These are phyloP conservation scores for Sinocyclocheilus maitianheensis DNA, from an alignment of 2,113 vertebrate genomes.

Conservation along the genomic window DNA sequence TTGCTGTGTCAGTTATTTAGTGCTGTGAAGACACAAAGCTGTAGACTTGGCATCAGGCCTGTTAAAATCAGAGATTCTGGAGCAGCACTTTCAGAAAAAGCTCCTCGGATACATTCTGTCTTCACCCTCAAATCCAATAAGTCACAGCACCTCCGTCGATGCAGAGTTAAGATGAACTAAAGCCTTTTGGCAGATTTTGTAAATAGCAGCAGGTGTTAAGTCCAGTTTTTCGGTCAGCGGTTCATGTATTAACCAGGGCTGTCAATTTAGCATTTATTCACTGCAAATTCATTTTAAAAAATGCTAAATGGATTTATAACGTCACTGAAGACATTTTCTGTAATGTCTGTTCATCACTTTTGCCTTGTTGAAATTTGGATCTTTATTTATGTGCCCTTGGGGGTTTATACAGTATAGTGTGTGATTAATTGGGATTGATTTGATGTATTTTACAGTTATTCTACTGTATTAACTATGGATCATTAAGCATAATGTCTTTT, in stretches of 20 bases:
- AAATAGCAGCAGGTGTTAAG: slow-evolving; percentile 28
- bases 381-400: not conserved
- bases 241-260: not conserved
- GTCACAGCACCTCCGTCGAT: not conserved
- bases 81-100: not conserved
- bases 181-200: slow-evolving; percentile 20
- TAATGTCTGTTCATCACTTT: not conserved
- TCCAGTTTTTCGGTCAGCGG: not conserved
- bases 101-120: not conserved
- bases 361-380: not conserved
- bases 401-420: not conserved
- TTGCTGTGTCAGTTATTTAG: slow-evolving; percentile 37
- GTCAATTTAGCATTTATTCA: not conserved
- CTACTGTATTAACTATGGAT: not conserved
- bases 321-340: not conserved
- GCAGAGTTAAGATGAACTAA: slow-evolving; percentile 24
- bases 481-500: not conserved
- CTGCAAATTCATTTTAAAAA: not conserved
- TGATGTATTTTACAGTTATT: not conserved
- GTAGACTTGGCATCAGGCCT: slow-evolving; percentile 1
- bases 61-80: slow-evolving; percentile 16
- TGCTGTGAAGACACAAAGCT: slow-evolving; percentile 2
- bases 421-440: not conserved
- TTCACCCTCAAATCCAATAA: slow-evolving; percentile 26
- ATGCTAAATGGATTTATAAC: not conserved